A percentile compares a stretch with the other conserved stretches of the same genome.
phyloP scores from a whole-genome alignment of 1,140 invertebrate species.

The Heliconius eleuchia region DNA sequence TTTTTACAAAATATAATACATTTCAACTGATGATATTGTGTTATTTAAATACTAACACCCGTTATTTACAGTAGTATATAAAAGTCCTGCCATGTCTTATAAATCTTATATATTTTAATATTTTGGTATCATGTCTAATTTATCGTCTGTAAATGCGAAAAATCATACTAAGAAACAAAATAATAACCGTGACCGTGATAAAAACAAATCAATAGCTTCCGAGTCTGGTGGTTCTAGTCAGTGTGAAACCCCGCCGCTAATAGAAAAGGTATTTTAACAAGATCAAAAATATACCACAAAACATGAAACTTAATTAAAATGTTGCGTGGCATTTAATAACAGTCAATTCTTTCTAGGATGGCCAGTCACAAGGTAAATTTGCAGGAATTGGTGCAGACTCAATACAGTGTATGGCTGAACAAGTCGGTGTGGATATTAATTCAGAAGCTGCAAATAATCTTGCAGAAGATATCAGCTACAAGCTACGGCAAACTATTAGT shows the following conservation, averaged over 20 bases:
- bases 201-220: slow-evolving; percentile 70
- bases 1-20: slow-evolving; percentile 8
- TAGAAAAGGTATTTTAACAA: slow-evolving; percentile 64
- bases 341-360: slow-evolving; percentile 53
- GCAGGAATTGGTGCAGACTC: slow-evolving; percentile 77
- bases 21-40: background rate
- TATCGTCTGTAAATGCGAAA: slow-evolving; percentile 62
- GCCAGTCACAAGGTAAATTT: slow-evolving; percentile 70
- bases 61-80: slow-evolving; percentile 5
- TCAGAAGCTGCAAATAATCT: slow-evolving; percentile 73
- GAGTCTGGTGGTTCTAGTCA: slow-evolving; percentile 77
- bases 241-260: slow-evolving; percentile 76
- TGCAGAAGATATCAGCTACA: slow-evolving; percentile 79
- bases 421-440: slow-evolving; percentile 70
- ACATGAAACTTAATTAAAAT: background rate
- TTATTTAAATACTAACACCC: background rate
- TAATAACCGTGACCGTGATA: slow-evolving; percentile 68
- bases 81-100: slow-evolving; percentile 14
- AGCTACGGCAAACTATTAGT: slow-evolving; percentile 74
- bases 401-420: slow-evolving; percentile 74
- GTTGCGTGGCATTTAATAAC: no score
- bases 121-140: slow-evolving; percentile 61
- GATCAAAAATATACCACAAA: background rate
- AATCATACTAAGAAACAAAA: slow-evolving; percentile 70
- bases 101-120: slow-evolving; percentile 28